Evolutionary conservation across 1,140 invertebrate species (phyloP).

Genomic region (Brachionus angularis): DNA sequence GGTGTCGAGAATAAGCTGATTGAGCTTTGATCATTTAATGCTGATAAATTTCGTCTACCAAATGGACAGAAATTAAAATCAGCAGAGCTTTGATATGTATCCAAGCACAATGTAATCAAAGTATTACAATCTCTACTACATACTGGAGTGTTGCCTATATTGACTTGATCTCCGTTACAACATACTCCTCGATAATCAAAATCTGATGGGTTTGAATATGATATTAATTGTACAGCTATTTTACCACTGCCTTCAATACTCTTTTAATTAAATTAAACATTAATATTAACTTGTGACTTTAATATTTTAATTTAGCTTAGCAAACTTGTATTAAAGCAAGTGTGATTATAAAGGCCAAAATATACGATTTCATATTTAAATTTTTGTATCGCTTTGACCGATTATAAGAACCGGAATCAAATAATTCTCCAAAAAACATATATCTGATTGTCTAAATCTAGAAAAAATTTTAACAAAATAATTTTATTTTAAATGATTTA

Average conservation of each 20-base stretch:
- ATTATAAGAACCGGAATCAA: too few species aligned
- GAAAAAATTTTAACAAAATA: too few species aligned
- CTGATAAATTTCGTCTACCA: slow-evolving; percentile 30
- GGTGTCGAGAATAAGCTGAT: slow-evolving; percentile 18
- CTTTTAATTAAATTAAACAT: too few species aligned
- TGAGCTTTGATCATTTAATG: slow-evolving; percentile 2
- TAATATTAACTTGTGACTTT: too few species aligned
- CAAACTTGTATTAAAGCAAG: too few species aligned
- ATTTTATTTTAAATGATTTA: too few species aligned
- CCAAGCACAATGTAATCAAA: slow-evolving; percentile 29
- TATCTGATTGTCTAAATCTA: too few species aligned
- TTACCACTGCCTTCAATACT: slow-evolving; percentile 32
- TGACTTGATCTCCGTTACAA: slow-evolving; percentile 21
- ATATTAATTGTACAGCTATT: slow-evolving; percentile 37
- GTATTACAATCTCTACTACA: slow-evolving; percentile 33
- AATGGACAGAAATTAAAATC: slow-evolving; percentile 40
- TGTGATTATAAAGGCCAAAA: too few species aligned
- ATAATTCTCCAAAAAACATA: too few species aligned
- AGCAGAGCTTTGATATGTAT: slow-evolving; percentile 14
- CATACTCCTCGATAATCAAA: slow-evolving; percentile 23
- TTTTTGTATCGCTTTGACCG: too few species aligned
- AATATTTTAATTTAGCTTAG: too few species aligned
- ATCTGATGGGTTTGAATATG: slow-evolving; percentile 30
- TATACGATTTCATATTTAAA: too few species aligned
- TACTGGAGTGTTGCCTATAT: not conserved